These are phyloP conservation scores for Hoplodrina ambigua DNA, from an alignment of 2,888 invertebrate genomes.

Conservation along the genomic window DNA sequence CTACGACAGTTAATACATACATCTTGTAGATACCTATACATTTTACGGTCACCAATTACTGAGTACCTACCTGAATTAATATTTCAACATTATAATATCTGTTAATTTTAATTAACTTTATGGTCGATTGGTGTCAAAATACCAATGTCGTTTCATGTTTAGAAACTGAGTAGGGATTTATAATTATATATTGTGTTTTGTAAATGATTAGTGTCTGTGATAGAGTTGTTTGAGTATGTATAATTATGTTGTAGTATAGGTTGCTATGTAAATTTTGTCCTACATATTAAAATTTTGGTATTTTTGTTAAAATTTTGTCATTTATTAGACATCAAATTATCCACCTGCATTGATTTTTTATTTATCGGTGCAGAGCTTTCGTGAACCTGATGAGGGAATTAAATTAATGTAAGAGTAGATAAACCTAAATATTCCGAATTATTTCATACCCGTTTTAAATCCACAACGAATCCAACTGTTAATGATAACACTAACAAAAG, in stretches of 20 bases:
- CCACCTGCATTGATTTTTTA: slow-evolving; percentile 27
- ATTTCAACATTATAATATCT: slow-evolving; percentile 32
- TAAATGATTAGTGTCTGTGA: slow-evolving; percentile 69
- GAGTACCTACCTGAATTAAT: slow-evolving; percentile 43
- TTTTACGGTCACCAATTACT: slow-evolving; percentile 17
- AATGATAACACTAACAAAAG: background rate
- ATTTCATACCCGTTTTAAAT: slow-evolving; percentile 40
- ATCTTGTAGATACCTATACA: slow-evolving; percentile 48
- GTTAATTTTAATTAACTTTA: slow-evolving; percentile 56
- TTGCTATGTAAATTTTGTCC: slow-evolving; percentile 51
- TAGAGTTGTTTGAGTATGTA: slow-evolving; percentile 63
- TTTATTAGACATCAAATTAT: slow-evolving; percentile 41
- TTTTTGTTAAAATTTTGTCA: slow-evolving; percentile 46
- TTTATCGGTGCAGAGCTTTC: slow-evolving; percentile 41
- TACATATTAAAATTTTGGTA: slow-evolving; percentile 49
- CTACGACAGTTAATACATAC: slow-evolving; percentile 53
- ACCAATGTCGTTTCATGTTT: slow-evolving; percentile 42
- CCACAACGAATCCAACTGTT: slow-evolving; percentile 61
- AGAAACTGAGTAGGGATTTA: slow-evolving; percentile 39
- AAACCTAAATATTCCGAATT: slow-evolving; percentile 49
- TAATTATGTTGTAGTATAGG: slow-evolving; percentile 47
- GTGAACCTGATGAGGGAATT: slow-evolving; percentile 30
- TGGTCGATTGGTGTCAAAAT: slow-evolving; percentile 54
- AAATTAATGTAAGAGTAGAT: slow-evolving; percentile 43
- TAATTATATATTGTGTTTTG: slow-evolving; percentile 49